Base-by-base conservation (phyloP, 2,113 vertebrate species). In the Salvelinus fontinalis region DNA sequence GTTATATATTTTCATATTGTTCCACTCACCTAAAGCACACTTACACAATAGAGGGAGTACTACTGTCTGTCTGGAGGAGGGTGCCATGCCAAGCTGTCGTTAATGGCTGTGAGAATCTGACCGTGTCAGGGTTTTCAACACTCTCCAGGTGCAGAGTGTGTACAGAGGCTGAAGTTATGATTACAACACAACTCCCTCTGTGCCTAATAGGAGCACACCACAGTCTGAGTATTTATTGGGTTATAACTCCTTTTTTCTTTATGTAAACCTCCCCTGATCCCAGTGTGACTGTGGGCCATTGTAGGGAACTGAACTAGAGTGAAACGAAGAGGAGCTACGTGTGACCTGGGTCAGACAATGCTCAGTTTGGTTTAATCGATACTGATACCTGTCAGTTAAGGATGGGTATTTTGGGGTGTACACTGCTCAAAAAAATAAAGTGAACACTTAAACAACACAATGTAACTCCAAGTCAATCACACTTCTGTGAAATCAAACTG, bases 101-200 rank as follows among this genome's bases (percentile, higher is more conserved):
- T 54, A 29, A 51, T 5, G 29, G 13, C 13, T 81, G 39, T 44
- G 70, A 71, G 81, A 86, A 77, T 77, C 71, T 70, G 64, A 54
- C 22, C 3, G 7, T 27, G 26, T 64, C 71, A 16, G 2, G 13
- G 72, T 57, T 86, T 44, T 79, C 79, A 79, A 76, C 74, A 69
- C 69, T 82, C 60, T 69, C 54, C 75, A 20, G 26, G 51, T 76
- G 22, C 27, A 6, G 65, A n/a, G 70, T 44, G 13, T 12, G 24
- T 1, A 39, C 62, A 69, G 70, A 49, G 24, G n/a, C 51, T 81
- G 75, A 70, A 18, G 59, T 88, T 89, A 67, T 83, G 80, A 39
- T 39, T 39, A 39, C 39, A 51, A 16, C 49, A 51, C n/a, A 22
- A 3, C n/a, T n/a, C 59, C 4, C 7, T 8, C 34, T 9, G 7